Evolutionary conservation across 2,797 vertebrate genomes (phyloP), one percentile per base, ranked within the genome.

Genomic region (Furcifer pardalis): DNA sequence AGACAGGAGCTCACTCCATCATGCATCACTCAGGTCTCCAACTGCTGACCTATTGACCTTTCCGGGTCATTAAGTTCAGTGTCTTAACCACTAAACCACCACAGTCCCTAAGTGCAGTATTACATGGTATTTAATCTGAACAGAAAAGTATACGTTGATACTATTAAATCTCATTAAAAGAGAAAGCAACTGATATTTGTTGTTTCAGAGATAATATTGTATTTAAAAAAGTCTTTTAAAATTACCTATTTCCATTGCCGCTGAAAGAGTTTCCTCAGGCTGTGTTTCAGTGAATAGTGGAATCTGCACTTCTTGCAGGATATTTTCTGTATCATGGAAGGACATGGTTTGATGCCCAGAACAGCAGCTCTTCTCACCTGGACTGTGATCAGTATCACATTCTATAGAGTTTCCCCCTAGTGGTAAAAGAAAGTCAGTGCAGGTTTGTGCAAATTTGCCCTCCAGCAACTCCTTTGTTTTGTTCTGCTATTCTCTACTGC

Each of bases 171-270:
- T 40, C 35, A 42, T 0, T 30, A 27, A 49, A 74, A 35, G 25
- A 69, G 8, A 30, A 25, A 69, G 49, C 37, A 71, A 37, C 27
- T 49, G 49, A 30, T 30, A 10, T 13, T 56, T 81, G 35, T 17
- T 80, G 10, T 81, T 71, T 25, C 40, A 42, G 66, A 59, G 35
- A 71, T 49, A 81, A 35, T 49, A 81, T 35, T 60, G 40, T 4
- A 35, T 40, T 81, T n/a, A n/a, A 0, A 49, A 42, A 66, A 86
- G 82, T 74, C 44, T n/a, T n/a, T 32, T 63, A 66, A 9, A 56
- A 62, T 89, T 92, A 88, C 80, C 87, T 44, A 77, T 75, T 83
- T 76, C 35, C 15, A 9, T 81, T 37, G 71, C 6, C 30, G 9
- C 15, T 32, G 37, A 27, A 35, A 81, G 66, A 8, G 78, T 23